Base-by-base conservation (phyloP, 2,888 invertebrate genomes). In the Aphodius sticticus region DNA sequence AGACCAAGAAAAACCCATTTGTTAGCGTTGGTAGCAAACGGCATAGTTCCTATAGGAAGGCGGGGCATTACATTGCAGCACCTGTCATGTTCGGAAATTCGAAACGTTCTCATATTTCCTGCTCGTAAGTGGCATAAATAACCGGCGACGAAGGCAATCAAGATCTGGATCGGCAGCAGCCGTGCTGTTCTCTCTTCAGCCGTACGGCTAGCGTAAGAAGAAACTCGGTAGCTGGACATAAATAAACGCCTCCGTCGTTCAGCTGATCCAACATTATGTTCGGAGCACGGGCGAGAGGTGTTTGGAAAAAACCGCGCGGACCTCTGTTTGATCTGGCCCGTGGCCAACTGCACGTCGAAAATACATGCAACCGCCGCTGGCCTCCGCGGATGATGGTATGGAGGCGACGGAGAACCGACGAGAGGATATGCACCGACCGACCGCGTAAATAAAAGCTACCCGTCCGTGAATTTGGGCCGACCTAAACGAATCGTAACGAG, bases 261-360 rank as follows among this genome's bases (percentile, higher is more conserved):
- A 26, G 26, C 26, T 26, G 26, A 26, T 26, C 26, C 26, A 26
- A 26, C 53, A 53, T 53, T 53, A 53, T 5, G 53, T 53, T 53
- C 9, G 53, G 53, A 53, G 53, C 53, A 53, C 53, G 53, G 53
- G 53, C 53, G 53, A 53, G 53, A 12, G 7, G 53, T 53, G 53
- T 12, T 7, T 53, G 53, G 53, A 53, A 53, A 53, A 53, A 53
- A 7, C 1, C 53, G 53, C 53, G 7, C 53, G 53, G 53, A 53
- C 53, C 53, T 53, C 53, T 53, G 53, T 53, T 53, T 53, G 53
- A 53, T 53, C 53, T 53, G 53, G 53, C 53, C 53, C 53, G 53
- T 53, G 53, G 53, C 53, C 53, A 53, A 53, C 53, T 53, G 53
- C 53, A 53, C 53, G 53, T 53, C 53, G 9, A 53, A 53, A 53